A percentile compares a stretch with the other conserved stretches of the same genome.
Evolutionary conservation across 2,888 invertebrate species (phyloP).

Genomic region (Metallyticus violacea): DNA sequence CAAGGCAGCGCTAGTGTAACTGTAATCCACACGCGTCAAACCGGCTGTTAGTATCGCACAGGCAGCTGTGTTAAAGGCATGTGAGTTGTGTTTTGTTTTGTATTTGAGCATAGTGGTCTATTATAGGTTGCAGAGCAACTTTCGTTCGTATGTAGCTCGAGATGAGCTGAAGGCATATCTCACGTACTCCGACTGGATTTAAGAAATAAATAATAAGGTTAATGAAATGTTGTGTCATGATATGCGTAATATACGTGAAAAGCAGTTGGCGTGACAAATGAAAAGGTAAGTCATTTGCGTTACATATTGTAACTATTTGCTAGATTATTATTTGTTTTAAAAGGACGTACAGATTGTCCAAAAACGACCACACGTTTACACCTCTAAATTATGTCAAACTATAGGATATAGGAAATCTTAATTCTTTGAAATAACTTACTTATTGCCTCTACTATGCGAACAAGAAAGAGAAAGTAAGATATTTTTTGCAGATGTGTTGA

Average conservation of each 20-base stretch:
- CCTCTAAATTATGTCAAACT: too few relatives aligned
- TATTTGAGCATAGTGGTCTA: too few relatives aligned
- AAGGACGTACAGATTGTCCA: too few relatives aligned
- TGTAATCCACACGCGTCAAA: background rate
- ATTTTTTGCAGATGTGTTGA: too few relatives aligned
- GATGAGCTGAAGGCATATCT: background rate
- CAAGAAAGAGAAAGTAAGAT: too few relatives aligned
- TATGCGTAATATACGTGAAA: background rate
- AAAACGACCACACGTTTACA: too few relatives aligned
- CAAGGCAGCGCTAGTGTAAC: background rate
- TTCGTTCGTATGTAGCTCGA: background rate
- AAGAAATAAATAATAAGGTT: background rate
- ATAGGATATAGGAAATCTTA: too few relatives aligned
- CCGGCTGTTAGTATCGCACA: background rate
- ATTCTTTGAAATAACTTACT: too few relatives aligned
- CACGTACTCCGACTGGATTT: background rate
- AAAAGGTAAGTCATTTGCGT: background rate
- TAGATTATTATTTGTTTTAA: too few relatives aligned
- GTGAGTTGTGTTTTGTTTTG: background rate
- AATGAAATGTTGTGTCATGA: background rate
- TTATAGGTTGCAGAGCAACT: background rate
- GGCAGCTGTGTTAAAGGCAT: background rate
- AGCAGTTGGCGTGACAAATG: background rate
- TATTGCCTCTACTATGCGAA: too few relatives aligned
- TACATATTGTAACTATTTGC: too few relatives aligned